Conservation (phyloP, 2,113 vertebrate species). For the Semicossyphus pulcher region DNA sequence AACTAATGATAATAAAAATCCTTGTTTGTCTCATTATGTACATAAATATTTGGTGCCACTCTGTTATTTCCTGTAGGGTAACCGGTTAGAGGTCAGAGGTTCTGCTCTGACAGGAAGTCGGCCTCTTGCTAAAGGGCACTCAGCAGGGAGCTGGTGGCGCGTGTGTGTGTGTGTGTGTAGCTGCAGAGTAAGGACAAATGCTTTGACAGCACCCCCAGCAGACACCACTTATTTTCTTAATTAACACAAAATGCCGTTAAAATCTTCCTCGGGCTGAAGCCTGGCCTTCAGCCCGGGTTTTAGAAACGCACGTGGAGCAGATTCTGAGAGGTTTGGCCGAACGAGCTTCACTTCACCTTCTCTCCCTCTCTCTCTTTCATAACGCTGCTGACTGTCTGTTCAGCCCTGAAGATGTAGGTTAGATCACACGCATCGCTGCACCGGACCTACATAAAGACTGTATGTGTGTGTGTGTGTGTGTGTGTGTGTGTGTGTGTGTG, state of each 20-base stretch:
- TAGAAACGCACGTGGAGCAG: neutral
- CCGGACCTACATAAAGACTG: conserved; percentile 58
- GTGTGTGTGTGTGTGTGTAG: conserved; percentile 11
- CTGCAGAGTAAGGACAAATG: no score
- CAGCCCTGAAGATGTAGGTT: conserved; percentile 81
- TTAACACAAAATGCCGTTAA: neutral
- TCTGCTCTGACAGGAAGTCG: conserved; percentile 25
- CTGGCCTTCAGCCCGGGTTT: neutral
- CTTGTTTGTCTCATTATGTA: no score
- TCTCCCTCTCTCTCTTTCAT: conserved; percentile 17
- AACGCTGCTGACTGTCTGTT: conserved; percentile 21
- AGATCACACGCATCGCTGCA: conserved; percentile 71
- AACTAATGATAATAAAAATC: no score
- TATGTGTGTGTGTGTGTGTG: conserved; percentile 43
- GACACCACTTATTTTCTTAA: neutral
- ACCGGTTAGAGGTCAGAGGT: conserved; percentile 12
- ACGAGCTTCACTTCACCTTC: neutral
- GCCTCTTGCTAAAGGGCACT: conserved; percentile 4
- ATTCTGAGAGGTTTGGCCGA: neutral
- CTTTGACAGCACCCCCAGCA: no score
- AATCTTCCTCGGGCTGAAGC: neutral
- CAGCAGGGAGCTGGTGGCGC: conserved; percentile 29
- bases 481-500: conserved; percentile 16
- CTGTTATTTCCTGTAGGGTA: neutral
- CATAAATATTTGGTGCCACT: no score